phyloP scores from a whole-genome alignment of 2,113 vertebrate species.

The Cichladusa arquata region DNA sequence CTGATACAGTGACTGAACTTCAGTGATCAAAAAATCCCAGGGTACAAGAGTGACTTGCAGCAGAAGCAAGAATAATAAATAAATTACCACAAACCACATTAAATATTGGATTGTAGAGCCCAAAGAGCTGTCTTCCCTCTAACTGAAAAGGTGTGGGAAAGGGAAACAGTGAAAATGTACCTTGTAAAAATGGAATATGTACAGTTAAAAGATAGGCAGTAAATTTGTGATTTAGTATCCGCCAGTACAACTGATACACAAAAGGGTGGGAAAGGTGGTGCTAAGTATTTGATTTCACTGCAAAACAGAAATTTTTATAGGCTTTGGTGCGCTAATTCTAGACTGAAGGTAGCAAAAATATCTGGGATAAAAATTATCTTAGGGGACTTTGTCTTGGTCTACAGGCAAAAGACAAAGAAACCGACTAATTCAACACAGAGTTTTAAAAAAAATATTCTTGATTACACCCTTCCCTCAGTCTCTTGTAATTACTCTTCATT shows the following conservation, averaged over 20 bases:
- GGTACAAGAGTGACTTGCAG: background rate
- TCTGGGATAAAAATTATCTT: background rate
- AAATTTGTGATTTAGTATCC: background rate
- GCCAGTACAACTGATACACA: background rate
- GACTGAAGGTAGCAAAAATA: background rate
- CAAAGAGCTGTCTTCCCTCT: background rate
- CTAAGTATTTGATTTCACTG: background rate
- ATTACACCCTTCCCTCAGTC: background rate
- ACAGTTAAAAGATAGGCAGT: background rate
- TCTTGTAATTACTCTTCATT: background rate
- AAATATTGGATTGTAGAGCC: background rate
- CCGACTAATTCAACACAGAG: background rate
- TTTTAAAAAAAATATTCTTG: background rate
- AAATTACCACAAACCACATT: background rate
- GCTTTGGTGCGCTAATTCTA: background rate
- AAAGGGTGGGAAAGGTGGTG: background rate
- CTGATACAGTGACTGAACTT: background rate
- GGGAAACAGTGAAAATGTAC: rapidly evolving
- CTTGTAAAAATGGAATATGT: background rate
- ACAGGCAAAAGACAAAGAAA: background rate
- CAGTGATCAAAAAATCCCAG: background rate
- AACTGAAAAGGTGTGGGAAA: background rate
- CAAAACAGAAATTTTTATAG: background rate
- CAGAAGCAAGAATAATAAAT: background rate
- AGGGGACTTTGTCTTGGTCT: background rate